These are phyloP conservation scores for Bradypodion ventrale DNA, from an alignment of 2,797 vertebrate species.

Conservation along the genomic window DNA sequence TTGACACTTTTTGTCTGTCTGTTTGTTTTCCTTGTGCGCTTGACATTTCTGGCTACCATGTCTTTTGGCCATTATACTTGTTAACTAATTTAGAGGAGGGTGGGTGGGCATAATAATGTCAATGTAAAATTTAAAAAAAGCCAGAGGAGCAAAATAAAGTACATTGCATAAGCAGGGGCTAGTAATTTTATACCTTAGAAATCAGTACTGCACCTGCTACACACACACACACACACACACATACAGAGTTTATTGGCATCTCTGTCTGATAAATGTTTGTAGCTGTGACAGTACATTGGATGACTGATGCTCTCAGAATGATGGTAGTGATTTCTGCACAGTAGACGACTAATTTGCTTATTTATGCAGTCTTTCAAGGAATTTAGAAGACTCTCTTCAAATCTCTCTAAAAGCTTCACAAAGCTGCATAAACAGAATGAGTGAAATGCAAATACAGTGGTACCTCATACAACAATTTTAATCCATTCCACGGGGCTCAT, in stretches of 20 bases:
- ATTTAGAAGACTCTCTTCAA: neutral
- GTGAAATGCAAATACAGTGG: too few relatives aligned
- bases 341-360: neutral
- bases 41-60: constrained; percentile 54
- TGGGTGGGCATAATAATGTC: constrained; percentile 44
- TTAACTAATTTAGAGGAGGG: constrained; percentile 57
- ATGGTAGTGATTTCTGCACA: neutral
- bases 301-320: neutral
- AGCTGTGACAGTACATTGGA: neutral
- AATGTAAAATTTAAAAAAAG: constrained; percentile 29
- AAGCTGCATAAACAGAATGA: neutral
- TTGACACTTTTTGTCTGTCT: constrained; percentile 37
- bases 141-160: constrained; percentile 45
- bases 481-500: too few relatives aligned
- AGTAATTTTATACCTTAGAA: constrained; percentile 58
- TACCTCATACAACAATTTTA: too few relatives aligned
- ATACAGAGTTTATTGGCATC: neutral
- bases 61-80: constrained; percentile 59
- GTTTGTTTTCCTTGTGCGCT: constrained; percentile 29
- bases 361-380: neutral
- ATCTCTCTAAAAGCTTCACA: neutral
- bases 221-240: neutral
- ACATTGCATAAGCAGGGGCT: constrained; percentile 59
- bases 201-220: constrained; percentile 27
- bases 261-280: neutral